Base-by-base conservation (phyloP, 64 coral and sea anemone genomes). In the Acropora yongei region DNA sequence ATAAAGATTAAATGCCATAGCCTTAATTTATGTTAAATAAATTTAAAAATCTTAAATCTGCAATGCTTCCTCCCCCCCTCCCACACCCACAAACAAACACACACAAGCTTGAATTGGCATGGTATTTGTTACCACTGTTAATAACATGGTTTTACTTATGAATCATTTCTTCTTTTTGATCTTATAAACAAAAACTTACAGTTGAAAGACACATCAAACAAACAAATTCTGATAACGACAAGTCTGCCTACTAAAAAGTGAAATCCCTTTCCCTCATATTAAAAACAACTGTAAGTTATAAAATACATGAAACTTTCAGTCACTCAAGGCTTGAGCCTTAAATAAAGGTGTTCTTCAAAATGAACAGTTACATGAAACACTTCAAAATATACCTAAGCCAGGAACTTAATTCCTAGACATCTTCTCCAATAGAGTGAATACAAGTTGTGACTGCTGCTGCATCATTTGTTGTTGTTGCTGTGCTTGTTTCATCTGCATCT, bases 381-480 rank as follows among this genome's bases (percentile, higher is more conserved):
- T 55, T 55, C 51, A 55, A 55, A 55, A 55, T 55, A 55, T 55
- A 55, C 51, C 51, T 55, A 55, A 55, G 51, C 51, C 51, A 55
- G 0, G 51, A 55, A 55, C 51, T 55, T 55, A 55, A 55, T 55
- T 55, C 51, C 0, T 68, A 68, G 65, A 68, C 3, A 68, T 86
- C 47, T 68, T 69, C 58, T 16, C 60, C 69, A 69, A 10, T 1
- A 86, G 82, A 68, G n/a, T 86, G 58, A 68, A 68, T 68, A 86
- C 45, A 44, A 44, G 82, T 68, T 86, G 82, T 68, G 69, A 68
- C 63, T 61, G 80, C 80, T 61, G 55, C 80, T 83, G 80, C 55
- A 83, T 83, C 51, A 83, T 61, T 50, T 83, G 80, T 83, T 83
- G 80, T 83, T 83, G 80, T 50, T 83, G 80, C 4, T 83, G 82